Conservation (phyloP, 2,113 vertebrate genomes). For the Psammodynastes pulverulentus region DNA sequence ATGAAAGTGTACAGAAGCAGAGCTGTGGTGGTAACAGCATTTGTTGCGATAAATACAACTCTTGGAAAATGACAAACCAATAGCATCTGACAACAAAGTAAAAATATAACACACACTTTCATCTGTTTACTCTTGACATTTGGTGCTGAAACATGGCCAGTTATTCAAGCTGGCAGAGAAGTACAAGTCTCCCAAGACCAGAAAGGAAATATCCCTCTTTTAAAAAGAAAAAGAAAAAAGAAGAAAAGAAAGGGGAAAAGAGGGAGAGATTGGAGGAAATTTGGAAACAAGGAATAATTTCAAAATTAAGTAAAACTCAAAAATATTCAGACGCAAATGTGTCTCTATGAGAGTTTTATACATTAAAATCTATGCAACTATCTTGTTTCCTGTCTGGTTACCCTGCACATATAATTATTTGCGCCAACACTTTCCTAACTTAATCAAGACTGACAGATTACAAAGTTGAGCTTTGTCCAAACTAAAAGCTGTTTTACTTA, state of each 20-base stretch:
- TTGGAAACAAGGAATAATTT: not conserved
- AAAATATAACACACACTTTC: conserved; percentile 14
- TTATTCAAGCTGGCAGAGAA: conserved; percentile 6
- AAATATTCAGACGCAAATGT: not conserved
- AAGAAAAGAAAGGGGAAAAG: not conserved
- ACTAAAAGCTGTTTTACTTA: not conserved
- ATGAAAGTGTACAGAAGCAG: not conserved
- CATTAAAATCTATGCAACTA: not conserved
- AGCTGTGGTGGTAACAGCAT: not conserved
- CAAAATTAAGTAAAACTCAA: not conserved
- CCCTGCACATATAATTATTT: not conserved
- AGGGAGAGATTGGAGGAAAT: not conserved
- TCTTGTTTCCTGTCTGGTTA: not conserved
- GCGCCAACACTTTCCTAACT: not conserved
- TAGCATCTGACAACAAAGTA: conserved; percentile 25
- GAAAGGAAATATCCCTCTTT: not conserved
- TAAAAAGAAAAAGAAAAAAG: not conserved
- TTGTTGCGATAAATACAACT: not conserved
- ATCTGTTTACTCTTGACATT: conserved; percentile 24
- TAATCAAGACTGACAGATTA: not conserved
- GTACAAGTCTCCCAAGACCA: conserved; percentile 4
- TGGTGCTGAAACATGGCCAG: accelerated
- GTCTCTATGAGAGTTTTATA: not conserved
- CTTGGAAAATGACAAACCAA: conserved; percentile 25
- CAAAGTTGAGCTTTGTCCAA: not conserved